These are phyloP conservation scores for Leptothorax acervorum DNA, from an alignment of 2,888 invertebrate species.

Conservation along the genomic window DNA sequence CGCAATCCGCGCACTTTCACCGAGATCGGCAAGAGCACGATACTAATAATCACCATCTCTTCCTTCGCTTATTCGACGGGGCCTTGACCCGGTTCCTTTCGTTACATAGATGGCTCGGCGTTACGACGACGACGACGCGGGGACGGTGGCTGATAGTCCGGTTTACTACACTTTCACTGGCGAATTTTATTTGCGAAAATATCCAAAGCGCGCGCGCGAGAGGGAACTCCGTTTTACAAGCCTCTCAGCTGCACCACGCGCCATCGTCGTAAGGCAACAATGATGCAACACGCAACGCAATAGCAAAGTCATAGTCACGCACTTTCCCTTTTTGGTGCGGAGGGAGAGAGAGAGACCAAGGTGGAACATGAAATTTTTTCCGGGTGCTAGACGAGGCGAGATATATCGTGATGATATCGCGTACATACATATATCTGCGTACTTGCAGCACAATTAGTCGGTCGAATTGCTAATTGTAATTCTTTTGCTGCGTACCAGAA, in stretches of 20 bases:
- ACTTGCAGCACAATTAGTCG: neutral
- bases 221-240: neutral
- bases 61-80: conserved; percentile 61
- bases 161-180: conserved; percentile 51
- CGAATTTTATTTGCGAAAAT: conserved; percentile 18
- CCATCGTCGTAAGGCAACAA: conserved; percentile 32
- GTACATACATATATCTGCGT: neutral
- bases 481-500: neutral
- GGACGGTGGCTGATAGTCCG: neutral
- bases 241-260: neutral
- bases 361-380: neutral
- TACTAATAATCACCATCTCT: conserved; percentile 61
- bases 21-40: conserved; percentile 44
- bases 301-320: conserved; percentile 40
- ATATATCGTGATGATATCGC: neutral
- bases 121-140: neutral
- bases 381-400: neutral
- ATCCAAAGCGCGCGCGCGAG: conserved; percentile 1
- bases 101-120: conserved; percentile 26
- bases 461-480: neutral
- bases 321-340: conserved; percentile 49
- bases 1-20: conserved; percentile 76
- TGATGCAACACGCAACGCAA: conserved; percentile 38
- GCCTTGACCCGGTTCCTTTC: conserved; percentile 79
- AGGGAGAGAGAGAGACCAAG: neutral